Base-by-base conservation (phyloP, 1,140 invertebrate species). In the Drosophila setifemur region DNA sequence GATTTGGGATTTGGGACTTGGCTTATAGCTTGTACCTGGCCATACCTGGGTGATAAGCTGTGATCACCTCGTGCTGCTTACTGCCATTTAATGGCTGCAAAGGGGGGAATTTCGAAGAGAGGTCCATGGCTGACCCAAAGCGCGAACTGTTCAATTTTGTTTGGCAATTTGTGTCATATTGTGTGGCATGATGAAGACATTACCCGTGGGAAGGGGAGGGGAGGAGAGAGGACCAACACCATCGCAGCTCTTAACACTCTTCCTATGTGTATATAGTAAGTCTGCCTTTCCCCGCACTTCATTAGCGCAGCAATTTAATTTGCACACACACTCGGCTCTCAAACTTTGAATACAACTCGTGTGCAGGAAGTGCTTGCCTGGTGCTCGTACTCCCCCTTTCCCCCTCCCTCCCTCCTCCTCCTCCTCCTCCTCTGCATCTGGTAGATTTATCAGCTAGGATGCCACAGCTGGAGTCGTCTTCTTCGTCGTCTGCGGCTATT, bases 221-320 rank as follows among this genome's bases (percentile, higher is more conserved):
- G 25, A 25, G 21, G 5, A 52, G 35, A 7, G 23, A 16, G 12
- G 21, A 3, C 21, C 5, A 23, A 23, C 21, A 23, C 21, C 6
- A 25, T n/a, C n/a, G n/a, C n/a, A n/a, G n/a, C n/a, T n/a, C n/a
- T n/a, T n/a, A n/a, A n/a, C n/a, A n/a, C n/a, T n/a, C n/a, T n/a
- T 14, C 21, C 7, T 11, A 1, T 2, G 14, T 21, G 7, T 1
- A 6, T 9, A n/a, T 9, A 2, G 4, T 18, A 37, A 1, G 2
- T 16, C 14, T 37, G 12, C 26, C 49, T 35, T 29, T 43, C 35
- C 37, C 47, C 67, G 37, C 39, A 85, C 81, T 85, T 85, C 82
- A 86, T 86, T 87, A 86, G 76, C 82, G 81, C n/a, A 76, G 76
- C 76, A 87, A 86, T 85, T 85, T 78, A 79, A 85, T 86, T 86